Conservation (phyloP, 2,113 vertebrate species). For the Phycodurus eques region DNA sequence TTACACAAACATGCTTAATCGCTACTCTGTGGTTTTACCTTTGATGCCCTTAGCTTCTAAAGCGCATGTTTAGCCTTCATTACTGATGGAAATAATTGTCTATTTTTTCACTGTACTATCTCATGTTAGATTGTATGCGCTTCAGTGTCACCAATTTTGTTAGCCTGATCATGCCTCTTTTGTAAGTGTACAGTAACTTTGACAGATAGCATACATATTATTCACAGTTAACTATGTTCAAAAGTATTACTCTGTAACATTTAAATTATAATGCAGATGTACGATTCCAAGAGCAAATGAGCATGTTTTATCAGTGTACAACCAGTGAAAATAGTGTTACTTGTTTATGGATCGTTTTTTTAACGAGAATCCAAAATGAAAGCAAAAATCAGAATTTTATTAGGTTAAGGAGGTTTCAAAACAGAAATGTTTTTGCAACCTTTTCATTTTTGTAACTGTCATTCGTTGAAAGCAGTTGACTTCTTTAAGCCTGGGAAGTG, state of each 20-base stretch:
- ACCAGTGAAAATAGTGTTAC: neutral
- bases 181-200: neutral
- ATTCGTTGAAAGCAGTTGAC: neutral
- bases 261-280: neutral
- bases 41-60: conserved; percentile 3
- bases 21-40: conserved; percentile 21
- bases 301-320: neutral
- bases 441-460: neutral
- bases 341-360: neutral
- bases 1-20: neutral
- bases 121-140: neutral
- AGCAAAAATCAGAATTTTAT: neutral
- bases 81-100: neutral
- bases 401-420: neutral
- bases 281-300: too few relatives aligned
- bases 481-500: neutral
- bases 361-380: neutral
- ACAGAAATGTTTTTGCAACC: neutral
- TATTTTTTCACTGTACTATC: neutral
- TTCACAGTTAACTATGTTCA: too few relatives aligned
- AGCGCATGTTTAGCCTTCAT: neutral
- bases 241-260: too few relatives aligned
- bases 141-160: neutral
- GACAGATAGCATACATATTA: neutral
- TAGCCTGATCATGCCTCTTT: neutral